Evolutionary conservation across 2,888 invertebrate genomes (phyloP).

Genomic region (Drosophila meridiana): DNA sequence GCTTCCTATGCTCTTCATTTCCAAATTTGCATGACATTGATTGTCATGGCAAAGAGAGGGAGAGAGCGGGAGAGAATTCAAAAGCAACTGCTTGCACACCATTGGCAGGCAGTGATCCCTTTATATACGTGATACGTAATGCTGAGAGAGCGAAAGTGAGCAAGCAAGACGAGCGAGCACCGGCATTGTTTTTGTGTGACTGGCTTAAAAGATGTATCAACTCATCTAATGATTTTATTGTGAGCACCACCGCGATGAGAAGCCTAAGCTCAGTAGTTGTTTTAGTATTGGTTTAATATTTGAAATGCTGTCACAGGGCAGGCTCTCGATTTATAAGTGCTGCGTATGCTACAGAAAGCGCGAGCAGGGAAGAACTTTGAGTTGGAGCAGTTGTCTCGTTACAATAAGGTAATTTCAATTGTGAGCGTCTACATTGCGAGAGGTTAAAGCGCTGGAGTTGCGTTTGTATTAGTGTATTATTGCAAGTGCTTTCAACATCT

Average conservation of each 20-base stretch:
- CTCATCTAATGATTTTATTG: not conserved
- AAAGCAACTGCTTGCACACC: not conserved
- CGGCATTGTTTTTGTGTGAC: not conserved
- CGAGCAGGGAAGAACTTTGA: not conserved
- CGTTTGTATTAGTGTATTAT: not conserved
- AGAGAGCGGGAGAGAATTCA: not conserved
- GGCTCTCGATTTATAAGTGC: not conserved
- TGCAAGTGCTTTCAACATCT: not conserved
- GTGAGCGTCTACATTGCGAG: not conserved
- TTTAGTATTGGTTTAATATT: not conserved
- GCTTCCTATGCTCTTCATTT: not conserved
- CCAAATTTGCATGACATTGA: not conserved
- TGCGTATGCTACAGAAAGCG: not conserved
- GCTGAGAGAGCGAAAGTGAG: not conserved
- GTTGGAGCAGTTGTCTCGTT: too few species aligned
- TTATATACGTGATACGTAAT: not conserved
- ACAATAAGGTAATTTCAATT: not conserved
- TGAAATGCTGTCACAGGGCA: not conserved
- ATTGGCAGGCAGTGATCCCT: not conserved
- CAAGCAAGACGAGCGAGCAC: not conserved
- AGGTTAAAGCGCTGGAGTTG: not conserved
- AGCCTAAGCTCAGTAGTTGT: not conserved
- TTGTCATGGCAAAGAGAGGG: not conserved
- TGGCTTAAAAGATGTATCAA: not conserved
- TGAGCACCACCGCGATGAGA: not conserved